Percentiles rank a stretch among this genome's conserved stretches.
Conservation (phyloP, 2,888 invertebrate species). For the Himalopsyche anomala region DNA sequence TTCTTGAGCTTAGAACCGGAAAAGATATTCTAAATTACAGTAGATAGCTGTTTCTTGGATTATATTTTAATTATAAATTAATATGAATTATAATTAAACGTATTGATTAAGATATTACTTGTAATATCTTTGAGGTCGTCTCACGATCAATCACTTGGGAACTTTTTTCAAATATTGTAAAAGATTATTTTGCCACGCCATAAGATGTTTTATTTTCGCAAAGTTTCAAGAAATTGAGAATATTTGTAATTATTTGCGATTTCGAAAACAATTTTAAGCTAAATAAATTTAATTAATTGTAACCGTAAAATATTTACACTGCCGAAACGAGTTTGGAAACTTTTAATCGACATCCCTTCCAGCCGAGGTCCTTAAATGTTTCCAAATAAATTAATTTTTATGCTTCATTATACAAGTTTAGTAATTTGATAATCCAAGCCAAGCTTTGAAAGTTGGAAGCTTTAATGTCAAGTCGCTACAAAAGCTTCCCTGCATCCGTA, state of each 20-base stretch:
- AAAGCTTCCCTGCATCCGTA: constrained; percentile 50
- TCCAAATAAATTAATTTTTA: constrained; percentile 5
- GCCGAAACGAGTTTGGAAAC: background rate
- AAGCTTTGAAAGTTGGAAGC: constrained; percentile 14
- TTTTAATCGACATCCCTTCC: constrained; percentile 1
- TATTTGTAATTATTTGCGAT: background rate
- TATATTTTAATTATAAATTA: too few species aligned
- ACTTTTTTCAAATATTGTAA: too few species aligned
- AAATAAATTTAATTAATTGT: background rate
- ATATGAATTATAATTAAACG: too few species aligned
- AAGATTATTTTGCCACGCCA: too few species aligned
- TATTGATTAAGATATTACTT: too few species aligned
- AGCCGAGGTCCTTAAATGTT: background rate
- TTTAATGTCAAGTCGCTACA: constrained; percentile 39
- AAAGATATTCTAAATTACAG: too few species aligned
- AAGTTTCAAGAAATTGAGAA: too few species aligned
- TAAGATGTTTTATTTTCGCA: too few species aligned
- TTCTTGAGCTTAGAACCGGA: too few species aligned
- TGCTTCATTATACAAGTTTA: constrained; percentile 9
- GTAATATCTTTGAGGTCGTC: too few species aligned
- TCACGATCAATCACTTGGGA: too few species aligned
- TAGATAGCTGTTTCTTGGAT: too few species aligned
- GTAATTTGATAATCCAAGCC: background rate
- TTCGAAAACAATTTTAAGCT: background rate
- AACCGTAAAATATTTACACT: constrained; percentile 8